phyloP scores from a whole-genome alignment of 2,797 vertebrate genomes.

The Distichodus sexfasciatus region DNA sequence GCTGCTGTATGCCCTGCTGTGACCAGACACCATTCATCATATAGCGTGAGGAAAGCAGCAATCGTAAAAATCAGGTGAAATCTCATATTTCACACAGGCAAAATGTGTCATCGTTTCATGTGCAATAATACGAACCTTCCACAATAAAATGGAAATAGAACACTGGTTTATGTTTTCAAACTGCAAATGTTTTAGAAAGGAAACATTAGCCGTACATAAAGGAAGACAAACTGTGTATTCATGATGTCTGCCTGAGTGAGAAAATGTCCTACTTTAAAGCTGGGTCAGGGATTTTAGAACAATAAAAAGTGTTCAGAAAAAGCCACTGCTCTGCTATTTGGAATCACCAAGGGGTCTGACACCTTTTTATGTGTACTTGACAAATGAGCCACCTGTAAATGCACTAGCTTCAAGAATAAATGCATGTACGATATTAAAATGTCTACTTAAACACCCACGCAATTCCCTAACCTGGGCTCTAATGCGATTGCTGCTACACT shows the following conservation, averaged over 20 bases:
- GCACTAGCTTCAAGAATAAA: background rate
- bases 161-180: background rate
- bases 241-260: background rate
- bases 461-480: background rate
- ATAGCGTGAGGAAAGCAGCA: background rate
- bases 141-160: too few species aligned
- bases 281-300: background rate
- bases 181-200: background rate
- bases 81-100: too few species aligned
- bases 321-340: background rate
- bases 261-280: background rate
- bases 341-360: background rate
- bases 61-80: too few species aligned
- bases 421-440: too few species aligned
- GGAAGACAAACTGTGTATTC: background rate
- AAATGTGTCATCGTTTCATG: too few species aligned
- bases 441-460: background rate
- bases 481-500: background rate
- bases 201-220: background rate
- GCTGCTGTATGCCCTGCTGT: too few species aligned
- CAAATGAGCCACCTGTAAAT: background rate
- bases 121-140: too few species aligned
- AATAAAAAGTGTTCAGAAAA: background rate
- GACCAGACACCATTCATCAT: background rate
- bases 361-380: background rate